These are phyloP conservation scores for Monopterus albus DNA, from an alignment of 2,113 vertebrate species.

Conservation along the genomic window DNA sequence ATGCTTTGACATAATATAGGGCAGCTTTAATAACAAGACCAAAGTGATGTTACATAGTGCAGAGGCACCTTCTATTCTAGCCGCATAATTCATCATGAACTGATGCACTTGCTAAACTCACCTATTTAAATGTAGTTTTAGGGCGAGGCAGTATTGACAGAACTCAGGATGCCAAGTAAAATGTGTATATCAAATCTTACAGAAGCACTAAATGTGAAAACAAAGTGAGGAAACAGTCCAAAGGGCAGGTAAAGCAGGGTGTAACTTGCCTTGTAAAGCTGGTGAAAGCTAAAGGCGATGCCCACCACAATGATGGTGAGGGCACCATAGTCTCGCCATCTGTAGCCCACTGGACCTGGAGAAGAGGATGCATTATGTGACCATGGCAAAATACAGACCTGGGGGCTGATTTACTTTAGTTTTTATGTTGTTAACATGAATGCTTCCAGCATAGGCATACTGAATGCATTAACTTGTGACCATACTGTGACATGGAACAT, in stretches of 20 bases:
- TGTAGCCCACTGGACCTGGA: slow-evolving; percentile 86
- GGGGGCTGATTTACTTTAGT: neutral
- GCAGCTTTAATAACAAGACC: slow-evolving; percentile 67
- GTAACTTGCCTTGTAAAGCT: slow-evolving; percentile 90
- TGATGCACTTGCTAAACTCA: slow-evolving; percentile 45
- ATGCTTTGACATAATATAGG: slow-evolving; percentile 73
- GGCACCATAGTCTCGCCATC: slow-evolving; percentile 95
- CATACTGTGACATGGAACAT: neutral
- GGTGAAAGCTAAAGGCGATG: slow-evolving; percentile 94
- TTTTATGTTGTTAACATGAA: neutral
- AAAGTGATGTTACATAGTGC: slow-evolving; percentile 67
- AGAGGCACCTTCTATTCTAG: slow-evolving; percentile 55
- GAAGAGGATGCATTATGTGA: slow-evolving; percentile 19
- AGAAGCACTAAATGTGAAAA: slow-evolving; percentile 40
- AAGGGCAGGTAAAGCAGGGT: slow-evolving; percentile 3
- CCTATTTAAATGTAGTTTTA: slow-evolving; percentile 59
- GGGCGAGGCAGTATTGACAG: slow-evolving; percentile 46
- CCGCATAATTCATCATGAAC: slow-evolving; percentile 58
- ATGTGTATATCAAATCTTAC: slow-evolving; percentile 32
- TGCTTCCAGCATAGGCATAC: neutral
- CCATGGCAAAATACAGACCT: neutral
- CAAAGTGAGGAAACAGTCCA: neutral
- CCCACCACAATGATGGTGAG: slow-evolving; percentile 94
- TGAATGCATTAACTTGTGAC: neutral
- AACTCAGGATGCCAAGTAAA: slow-evolving; percentile 34